phyloP scores from a whole-genome alignment of 2,797 vertebrate genomes.

The Octomys mimax region DNA sequence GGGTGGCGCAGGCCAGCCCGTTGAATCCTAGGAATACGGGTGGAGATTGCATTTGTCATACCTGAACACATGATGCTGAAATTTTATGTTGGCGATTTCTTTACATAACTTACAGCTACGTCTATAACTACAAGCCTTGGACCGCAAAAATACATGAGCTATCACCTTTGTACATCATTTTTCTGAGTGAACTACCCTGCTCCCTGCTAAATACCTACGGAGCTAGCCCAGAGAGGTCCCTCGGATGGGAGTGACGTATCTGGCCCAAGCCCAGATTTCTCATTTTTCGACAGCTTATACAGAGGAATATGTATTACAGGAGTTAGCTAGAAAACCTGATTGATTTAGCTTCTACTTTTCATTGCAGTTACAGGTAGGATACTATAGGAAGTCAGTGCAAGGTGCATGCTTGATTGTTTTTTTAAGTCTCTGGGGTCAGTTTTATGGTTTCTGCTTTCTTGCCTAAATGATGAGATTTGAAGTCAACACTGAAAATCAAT shows the following conservation, averaged over 20 bases:
- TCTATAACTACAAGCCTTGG: neutral
- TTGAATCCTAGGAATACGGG: neutral
- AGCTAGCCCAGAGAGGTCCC: neutral
- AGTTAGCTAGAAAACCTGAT: constrained; percentile 68
- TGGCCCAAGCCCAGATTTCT: constrained; percentile 46
- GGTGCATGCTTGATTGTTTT: constrained; percentile 79
- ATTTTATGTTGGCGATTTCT: constrained; percentile 2
- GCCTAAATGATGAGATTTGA: constrained; percentile 43
- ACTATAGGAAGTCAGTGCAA: constrained; percentile 79
- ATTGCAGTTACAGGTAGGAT: constrained; percentile 76
- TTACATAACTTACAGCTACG: constrained; percentile 29
- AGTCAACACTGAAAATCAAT: constrained; percentile 34
- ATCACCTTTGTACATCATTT: neutral
- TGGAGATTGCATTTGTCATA: neutral
- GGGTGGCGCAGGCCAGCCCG: neutral
- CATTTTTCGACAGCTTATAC: constrained; percentile 58
- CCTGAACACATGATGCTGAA: neutral
- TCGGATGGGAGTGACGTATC: constrained; percentile 11
- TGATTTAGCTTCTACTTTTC: constrained; percentile 76
- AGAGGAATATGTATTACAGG: constrained; percentile 50
- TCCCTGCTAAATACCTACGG: constrained; percentile 1
- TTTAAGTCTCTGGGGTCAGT: constrained; percentile 73
- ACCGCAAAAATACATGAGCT: neutral
- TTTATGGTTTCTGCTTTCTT: constrained; percentile 76
- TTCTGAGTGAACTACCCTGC: constrained; percentile 50